phyloP scores from a whole-genome alignment of 2,113 vertebrate species.

The Lathamus discolor region DNA sequence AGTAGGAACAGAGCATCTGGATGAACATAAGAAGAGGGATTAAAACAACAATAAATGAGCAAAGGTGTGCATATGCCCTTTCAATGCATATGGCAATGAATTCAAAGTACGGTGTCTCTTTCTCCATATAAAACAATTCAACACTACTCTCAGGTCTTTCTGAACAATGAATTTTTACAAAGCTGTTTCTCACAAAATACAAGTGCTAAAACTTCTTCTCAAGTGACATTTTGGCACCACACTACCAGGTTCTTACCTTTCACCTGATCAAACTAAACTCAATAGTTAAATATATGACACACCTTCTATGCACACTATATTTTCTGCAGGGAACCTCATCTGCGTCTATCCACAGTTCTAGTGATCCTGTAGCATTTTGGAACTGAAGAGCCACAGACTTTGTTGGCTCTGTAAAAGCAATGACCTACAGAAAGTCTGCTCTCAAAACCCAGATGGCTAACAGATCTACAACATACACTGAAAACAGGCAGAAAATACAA shows the following conservation, averaged over 20 bases:
- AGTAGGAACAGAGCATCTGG: neutral
- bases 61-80: neutral
- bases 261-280: neutral
- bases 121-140: neutral
- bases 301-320: neutral
- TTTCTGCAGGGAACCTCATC: neutral
- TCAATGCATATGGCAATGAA: neutral
- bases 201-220: neutral
- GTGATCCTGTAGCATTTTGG: neutral
- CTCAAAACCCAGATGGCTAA: neutral
- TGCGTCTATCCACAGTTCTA: neutral
- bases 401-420: neutral
- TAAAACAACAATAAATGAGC: neutral
- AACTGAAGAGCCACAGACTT: neutral
- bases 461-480: accelerated
- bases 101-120: neutral
- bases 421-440: neutral
- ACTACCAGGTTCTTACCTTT: neutral
- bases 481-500: neutral
- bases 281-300: neutral
- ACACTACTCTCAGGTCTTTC: neutral
- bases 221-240: neutral
- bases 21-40: neutral
- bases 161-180: neutral
- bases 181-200: neutral